Evolutionary conservation across 2,888 invertebrate species (phyloP).

Genomic region (Schizaphis graminum): DNA sequence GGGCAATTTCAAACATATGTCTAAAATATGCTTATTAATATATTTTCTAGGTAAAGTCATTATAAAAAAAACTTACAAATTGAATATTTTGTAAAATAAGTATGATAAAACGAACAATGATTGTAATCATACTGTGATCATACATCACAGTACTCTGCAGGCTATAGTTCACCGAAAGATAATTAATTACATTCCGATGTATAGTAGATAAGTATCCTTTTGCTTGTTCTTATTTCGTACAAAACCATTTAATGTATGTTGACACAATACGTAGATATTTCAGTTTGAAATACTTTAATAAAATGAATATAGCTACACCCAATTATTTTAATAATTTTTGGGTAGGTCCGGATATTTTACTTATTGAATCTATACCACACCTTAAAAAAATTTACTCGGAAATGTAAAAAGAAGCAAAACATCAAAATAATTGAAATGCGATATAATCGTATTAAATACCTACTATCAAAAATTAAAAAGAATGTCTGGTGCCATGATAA

Average conservation of each 20-base stretch:
- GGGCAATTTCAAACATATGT: neutral
- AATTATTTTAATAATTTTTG: neutral
- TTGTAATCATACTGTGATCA: neutral
- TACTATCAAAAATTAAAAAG: neutral
- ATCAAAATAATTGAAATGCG: neutral
- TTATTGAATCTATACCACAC: slow-evolving; percentile 19
- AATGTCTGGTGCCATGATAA: neutral
- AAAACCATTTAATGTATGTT: neutral
- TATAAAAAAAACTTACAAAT: neutral
- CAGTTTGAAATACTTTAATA: neutral
- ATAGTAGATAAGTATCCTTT: neutral
- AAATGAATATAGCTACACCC: neutral
- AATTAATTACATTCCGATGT: neutral
- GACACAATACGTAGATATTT: neutral
- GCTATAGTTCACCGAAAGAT: neutral
- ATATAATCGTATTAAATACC: neutral
- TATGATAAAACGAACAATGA: neutral
- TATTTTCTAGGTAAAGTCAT: neutral
- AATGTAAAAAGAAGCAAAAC: slow-evolving; percentile 24
- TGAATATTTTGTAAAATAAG: neutral
- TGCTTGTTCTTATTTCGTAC: neutral
- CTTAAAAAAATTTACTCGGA: slow-evolving; percentile 1
- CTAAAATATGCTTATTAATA: neutral
- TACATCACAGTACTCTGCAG: neutral
- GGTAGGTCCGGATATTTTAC: slow-evolving; percentile 44